These are phyloP conservation scores for Apis florea DNA, from an alignment of 1,140 invertebrate genomes.

Conservation along the genomic window DNA sequence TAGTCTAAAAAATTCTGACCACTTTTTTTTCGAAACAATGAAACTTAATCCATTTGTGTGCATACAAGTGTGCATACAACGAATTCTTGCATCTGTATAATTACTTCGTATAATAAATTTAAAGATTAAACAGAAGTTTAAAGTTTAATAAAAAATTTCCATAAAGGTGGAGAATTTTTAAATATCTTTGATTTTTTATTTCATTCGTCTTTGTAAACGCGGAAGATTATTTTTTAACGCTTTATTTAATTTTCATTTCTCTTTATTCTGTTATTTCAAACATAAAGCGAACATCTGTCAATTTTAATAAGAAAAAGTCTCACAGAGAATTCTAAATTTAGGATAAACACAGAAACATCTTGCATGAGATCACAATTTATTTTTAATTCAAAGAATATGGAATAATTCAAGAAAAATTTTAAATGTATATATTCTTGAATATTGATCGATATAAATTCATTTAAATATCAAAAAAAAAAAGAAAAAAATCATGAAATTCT, in stretches of 20 bases:
- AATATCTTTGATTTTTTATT: neutral
- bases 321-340: too few relatives aligned
- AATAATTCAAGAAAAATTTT: neutral
- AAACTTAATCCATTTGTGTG: neutral
- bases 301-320: neutral
- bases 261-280: too few relatives aligned
- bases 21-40: neutral
- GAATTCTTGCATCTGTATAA: neutral
- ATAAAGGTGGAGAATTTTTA: neutral
- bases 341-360: neutral
- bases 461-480: neutral
- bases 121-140: neutral
- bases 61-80: neutral
- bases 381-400: constrained; percentile 30
- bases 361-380: constrained; percentile 20
- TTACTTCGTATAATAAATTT: neutral
- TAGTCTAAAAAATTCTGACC: constrained; percentile 26
- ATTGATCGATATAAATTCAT: too few relatives aligned
- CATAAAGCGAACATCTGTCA: neutral
- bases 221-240: neutral
- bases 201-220: too few relatives aligned
- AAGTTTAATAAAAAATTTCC: neutral
- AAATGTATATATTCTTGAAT: too few relatives aligned
- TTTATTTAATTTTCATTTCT: neutral
- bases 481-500: too few relatives aligned